A percentile compares a stretch with the other conserved stretches of the same genome.
These are phyloP conservation scores for Arvicanthis niloticus DNA, from an alignment of 2,113 vertebrate species.

Conservation along the genomic window DNA sequence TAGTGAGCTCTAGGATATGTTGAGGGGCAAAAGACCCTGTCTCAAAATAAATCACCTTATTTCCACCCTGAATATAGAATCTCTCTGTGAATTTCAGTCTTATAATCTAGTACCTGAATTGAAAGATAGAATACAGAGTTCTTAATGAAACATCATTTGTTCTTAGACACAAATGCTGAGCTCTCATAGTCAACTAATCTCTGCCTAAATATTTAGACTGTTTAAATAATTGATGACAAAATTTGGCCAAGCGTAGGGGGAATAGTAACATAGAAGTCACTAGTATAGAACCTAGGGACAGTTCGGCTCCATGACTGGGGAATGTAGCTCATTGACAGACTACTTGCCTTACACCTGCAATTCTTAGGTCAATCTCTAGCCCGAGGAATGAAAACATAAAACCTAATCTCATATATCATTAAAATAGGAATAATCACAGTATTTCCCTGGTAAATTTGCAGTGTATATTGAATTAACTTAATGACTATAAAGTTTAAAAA, in stretches of 20 bases:
- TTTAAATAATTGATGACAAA: background rate
- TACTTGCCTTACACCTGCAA: background rate
- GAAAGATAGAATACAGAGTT: constrained; percentile 14
- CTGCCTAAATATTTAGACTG: background rate
- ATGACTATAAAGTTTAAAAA: background rate
- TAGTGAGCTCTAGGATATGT: background rate
- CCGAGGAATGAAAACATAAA: background rate
- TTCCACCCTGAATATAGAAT: background rate
- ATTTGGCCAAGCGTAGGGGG: background rate
- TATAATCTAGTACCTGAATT: background rate
- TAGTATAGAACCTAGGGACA: background rate
- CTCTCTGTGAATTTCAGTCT: background rate
- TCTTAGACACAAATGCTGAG: constrained; percentile 13
- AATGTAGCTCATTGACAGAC: background rate
- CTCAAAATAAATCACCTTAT: background rate
- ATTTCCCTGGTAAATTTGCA: background rate
- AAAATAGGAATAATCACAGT: constrained; percentile 5
- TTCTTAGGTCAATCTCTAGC: background rate
- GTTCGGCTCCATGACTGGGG: background rate
- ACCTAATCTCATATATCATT: background rate
- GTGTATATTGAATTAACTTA: constrained; percentile 9
- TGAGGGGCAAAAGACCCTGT: background rate
- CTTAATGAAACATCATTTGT: background rate
- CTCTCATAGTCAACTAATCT: background rate
- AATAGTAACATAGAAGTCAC: background rate